These are phyloP conservation scores for Boloria selene DNA, from an alignment of 2,888 invertebrate genomes.

Conservation along the genomic window DNA sequence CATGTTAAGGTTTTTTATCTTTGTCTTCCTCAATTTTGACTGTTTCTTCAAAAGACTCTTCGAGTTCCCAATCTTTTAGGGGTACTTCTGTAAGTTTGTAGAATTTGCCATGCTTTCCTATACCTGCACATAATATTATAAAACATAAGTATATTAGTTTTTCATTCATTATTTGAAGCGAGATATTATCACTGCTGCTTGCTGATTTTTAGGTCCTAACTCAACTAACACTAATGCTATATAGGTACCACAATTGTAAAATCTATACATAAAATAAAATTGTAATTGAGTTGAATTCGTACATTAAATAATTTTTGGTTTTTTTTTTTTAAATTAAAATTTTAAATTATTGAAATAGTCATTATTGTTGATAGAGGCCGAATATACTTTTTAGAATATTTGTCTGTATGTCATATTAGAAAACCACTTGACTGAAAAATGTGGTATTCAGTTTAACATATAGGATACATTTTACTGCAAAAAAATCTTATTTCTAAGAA, in stretches of 20 bases:
- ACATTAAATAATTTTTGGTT: too few species aligned
- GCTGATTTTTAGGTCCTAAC: not conserved
- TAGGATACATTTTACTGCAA: too few species aligned
- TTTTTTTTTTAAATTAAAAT: too few species aligned
- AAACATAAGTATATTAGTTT: not conserved
- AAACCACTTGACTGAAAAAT: too few species aligned
- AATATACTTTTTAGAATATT: too few species aligned
- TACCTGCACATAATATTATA: slow-evolving; percentile 54
- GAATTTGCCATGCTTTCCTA: slow-evolving; percentile 87
- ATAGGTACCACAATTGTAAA: not conserved
- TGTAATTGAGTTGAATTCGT: too few species aligned
- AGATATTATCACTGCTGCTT: not conserved
- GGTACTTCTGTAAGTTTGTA: slow-evolving; percentile 82
- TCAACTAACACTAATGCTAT: too few species aligned
- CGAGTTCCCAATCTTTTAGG: slow-evolving; percentile 85
- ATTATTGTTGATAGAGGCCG: too few species aligned
- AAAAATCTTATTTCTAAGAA: too few species aligned
- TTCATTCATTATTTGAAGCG: not conserved
- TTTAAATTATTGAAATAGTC: too few species aligned
- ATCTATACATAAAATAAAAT: too few species aligned
- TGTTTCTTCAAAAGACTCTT: slow-evolving; percentile 61
- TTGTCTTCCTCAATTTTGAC: slow-evolving; percentile 44
- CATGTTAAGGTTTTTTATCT: slow-evolving; percentile 31
- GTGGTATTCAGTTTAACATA: not conserved
- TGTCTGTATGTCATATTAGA: too few species aligned